Evolutionary conservation across 2,888 invertebrate genomes (phyloP), one percentile per base, ranked within the genome.

Genomic region (Gastrophysa polygoni): DNA sequence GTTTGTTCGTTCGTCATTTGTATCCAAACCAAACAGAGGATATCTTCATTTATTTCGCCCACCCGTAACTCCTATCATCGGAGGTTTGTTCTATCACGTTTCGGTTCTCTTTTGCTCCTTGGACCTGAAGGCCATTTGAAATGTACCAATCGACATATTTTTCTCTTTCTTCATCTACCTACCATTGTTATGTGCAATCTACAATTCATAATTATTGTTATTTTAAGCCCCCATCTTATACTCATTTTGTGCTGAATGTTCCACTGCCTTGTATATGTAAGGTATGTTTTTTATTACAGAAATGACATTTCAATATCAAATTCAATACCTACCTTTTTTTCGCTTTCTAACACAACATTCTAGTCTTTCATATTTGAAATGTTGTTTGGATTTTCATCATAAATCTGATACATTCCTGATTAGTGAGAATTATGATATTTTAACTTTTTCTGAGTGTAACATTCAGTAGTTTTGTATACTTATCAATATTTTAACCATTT

Each of bases 1-100:
- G 66, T 74, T 78, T 10, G 29, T 32, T 32, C 10, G 38, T 38
- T 38, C 38, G 38, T 38, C 38, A 38, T 8, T 38, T 76, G 74
- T 75, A 77, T 77, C 74, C 75, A 75, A 77, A 75, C 74, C 76
- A 73, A n/a, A n/a, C n/a, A n/a, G n/a, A 73, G 38, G 38, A 38
- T 38, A 2, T 7, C n/a, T 38, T 38, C 38, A 38, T 48, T 63
- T 48, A 11, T 20, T 28, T n/a, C 51, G 7, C 16, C 51, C 24
- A 8, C 46, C 46, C 14, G 14, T 16, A 5, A 2, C 20, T 14
- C 20, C 14, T 1, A n/a, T n/a, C n/a, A n/a, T n/a, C n/a, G n/a
- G n/a, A n/a, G n/a, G n/a, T 6, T 6, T 17, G 20, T 20, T 20
- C 46, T 43, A 17, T 6, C 10, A 17, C 43, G 24, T 5, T 5